Percentiles rank a stretch among this genome's conserved stretches.
Evolutionary conservation across 2,888 invertebrate genomes (phyloP).

Genomic region (Drosophila stalkeri): DNA sequence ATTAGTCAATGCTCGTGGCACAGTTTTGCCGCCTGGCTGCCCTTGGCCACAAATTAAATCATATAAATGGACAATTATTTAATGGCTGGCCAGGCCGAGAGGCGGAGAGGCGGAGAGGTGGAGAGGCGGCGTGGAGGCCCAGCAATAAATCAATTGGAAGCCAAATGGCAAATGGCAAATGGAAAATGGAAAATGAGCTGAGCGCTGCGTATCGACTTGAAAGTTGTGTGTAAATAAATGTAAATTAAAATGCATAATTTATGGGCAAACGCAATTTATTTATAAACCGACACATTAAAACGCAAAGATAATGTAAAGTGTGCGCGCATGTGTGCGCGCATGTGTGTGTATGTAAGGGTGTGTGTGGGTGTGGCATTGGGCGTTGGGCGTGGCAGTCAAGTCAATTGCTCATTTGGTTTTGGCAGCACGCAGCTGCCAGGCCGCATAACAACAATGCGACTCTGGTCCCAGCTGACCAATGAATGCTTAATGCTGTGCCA

Average conservation of each 20-base stretch:
- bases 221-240: constrained; percentile 75
- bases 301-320: constrained; percentile 69
- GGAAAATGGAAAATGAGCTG: constrained; percentile 61
- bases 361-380: not conserved
- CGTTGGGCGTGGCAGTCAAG: constrained; percentile 56
- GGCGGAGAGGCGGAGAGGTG: not conserved
- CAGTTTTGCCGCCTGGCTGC: constrained; percentile 58
- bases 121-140: not conserved
- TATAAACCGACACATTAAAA: constrained; percentile 82
- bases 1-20: constrained; percentile 75
- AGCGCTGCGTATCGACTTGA: constrained; percentile 64
- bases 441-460: constrained; percentile 56
- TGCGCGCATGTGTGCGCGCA: not conserved
- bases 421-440: constrained; percentile 75
- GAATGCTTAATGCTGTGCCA: constrained; percentile 73
- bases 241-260: constrained; percentile 81
- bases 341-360: not conserved
- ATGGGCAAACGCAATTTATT: constrained; percentile 78
- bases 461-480: constrained; percentile 73
- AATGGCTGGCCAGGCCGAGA: constrained; percentile 53
- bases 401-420: constrained; percentile 81
- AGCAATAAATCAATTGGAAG: constrained; percentile 26
- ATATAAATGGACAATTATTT: constrained; percentile 81
- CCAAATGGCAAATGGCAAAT: constrained; percentile 34
- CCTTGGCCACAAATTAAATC: constrained; percentile 81